phyloP scores from a whole-genome alignment of 2,888 invertebrate species.

The Ormyrus labotus region DNA sequence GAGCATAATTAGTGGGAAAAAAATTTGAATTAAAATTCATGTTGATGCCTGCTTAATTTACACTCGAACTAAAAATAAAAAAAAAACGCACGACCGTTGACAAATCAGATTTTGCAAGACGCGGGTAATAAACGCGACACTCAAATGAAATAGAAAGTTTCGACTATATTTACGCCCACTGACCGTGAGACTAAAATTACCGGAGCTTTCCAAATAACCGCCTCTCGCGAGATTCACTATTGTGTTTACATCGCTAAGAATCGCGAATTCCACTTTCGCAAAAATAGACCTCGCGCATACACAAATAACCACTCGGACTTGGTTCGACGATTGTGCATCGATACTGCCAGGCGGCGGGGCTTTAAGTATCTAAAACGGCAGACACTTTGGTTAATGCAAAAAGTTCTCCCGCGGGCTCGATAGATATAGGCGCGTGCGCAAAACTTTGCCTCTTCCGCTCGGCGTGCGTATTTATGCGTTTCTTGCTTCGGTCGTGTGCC shows the following conservation, averaged over 20 bases:
- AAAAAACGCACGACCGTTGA: too few relatives aligned
- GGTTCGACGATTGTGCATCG: too few relatives aligned
- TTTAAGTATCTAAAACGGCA: slow-evolving; percentile 12
- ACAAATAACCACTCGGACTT: too few relatives aligned
- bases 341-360: background rate
- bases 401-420: slow-evolving; percentile 56
- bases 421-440: background rate
- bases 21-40: too few relatives aligned
- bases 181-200: slow-evolving; percentile 30
- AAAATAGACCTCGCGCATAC: slow-evolving; percentile 14
- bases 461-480: slow-evolving; percentile 59
- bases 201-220: slow-evolving; percentile 18
- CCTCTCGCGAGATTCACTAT: background rate
- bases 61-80: too few relatives aligned
- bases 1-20: too few relatives aligned
- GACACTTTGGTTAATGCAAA: slow-evolving; percentile 61
- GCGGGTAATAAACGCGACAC: too few relatives aligned
- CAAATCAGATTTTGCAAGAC: too few relatives aligned
- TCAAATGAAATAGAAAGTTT: background rate
- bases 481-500: slow-evolving; percentile 20
- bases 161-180: too few relatives aligned
- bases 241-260: slow-evolving; percentile 26
- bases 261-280: slow-evolving; percentile 25
- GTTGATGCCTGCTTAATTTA: too few relatives aligned
- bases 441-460: slow-evolving; percentile 44